Evolutionary conservation across 2,888 invertebrate genomes (phyloP).

Genomic region (Gandaritis pyraliata): DNA sequence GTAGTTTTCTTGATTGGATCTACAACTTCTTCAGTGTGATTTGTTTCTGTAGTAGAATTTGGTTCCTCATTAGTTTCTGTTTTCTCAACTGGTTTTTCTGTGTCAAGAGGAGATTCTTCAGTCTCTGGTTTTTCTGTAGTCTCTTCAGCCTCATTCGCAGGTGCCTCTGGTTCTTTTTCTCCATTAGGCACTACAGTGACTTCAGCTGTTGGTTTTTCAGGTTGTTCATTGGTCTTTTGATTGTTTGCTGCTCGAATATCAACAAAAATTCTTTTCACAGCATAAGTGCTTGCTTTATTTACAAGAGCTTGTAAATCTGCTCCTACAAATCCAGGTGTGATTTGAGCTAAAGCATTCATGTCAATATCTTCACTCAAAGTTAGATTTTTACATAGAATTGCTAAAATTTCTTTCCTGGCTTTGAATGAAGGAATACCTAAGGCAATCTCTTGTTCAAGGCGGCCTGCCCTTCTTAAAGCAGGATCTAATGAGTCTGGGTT

Average conservation of each 20-base stretch:
- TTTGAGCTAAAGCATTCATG: slow-evolving; percentile 89
- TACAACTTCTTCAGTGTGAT: slow-evolving; percentile 40
- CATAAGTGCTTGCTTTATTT: slow-evolving; percentile 94
- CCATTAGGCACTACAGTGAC: slow-evolving; percentile 67
- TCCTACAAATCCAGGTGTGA: slow-evolving; percentile 98
- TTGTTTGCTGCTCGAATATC: slow-evolving; percentile 60
- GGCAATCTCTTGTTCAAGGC: slow-evolving; percentile 97
- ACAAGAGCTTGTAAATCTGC: slow-evolving; percentile 95
- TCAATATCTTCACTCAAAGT: slow-evolving; percentile 88
- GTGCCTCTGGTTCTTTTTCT: slow-evolving; percentile 50
- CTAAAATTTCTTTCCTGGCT: slow-evolving; percentile 91
- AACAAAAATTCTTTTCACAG: slow-evolving; percentile 87
- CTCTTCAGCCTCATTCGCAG: slow-evolving; percentile 46
- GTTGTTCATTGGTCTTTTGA: slow-evolving; percentile 35
- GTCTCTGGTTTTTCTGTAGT: slow-evolving; percentile 48
- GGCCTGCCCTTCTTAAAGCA: slow-evolving; percentile 94
- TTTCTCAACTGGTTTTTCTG: slow-evolving; percentile 46
- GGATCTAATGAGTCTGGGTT: slow-evolving; percentile 96
- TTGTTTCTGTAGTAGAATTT: slow-evolving; percentile 44
- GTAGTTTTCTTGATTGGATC: slow-evolving; percentile 46
- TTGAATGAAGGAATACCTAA: slow-evolving; percentile 96
- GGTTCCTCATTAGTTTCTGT: slow-evolving; percentile 39
- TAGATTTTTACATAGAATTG: slow-evolving; percentile 88
- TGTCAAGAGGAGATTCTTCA: slow-evolving; percentile 39
- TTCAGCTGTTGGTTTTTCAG: slow-evolving; percentile 47